Evolutionary conservation across 2,113 vertebrate species (phyloP).

Genomic region (Pseudopodoces humilis): DNA sequence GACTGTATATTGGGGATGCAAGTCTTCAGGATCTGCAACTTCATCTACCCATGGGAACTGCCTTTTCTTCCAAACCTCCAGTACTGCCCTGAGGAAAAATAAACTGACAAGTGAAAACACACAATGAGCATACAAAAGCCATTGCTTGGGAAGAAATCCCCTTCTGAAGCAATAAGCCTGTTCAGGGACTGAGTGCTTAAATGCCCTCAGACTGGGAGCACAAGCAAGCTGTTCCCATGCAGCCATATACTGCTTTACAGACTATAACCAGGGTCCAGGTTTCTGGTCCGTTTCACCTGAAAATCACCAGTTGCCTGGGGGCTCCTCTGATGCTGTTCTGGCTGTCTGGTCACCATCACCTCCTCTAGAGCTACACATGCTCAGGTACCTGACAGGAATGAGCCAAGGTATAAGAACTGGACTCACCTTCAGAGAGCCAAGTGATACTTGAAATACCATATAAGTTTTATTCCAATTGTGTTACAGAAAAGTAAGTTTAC

Average conservation of each 20-base stretch:
- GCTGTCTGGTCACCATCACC: background rate
- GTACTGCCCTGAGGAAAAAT: slow-evolving; percentile 36
- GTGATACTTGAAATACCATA: background rate
- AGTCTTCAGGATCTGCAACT: background rate
- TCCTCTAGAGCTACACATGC: background rate
- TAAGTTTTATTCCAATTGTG: slow-evolving; percentile 12
- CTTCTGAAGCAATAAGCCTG: background rate
- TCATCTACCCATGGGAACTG: background rate
- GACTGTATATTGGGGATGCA: background rate
- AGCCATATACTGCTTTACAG: rapidly evolving
- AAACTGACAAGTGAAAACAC: background rate
- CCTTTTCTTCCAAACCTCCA: background rate
- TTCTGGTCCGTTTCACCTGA: background rate
- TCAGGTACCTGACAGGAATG: background rate
- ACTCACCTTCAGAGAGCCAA: background rate
- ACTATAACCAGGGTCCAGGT: background rate
- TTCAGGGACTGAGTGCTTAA: background rate
- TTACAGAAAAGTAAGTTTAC: slow-evolving; percentile 10
- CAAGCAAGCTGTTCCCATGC: background rate
- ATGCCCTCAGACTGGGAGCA: background rate
- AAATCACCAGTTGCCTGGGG: background rate
- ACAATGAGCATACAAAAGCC: background rate
- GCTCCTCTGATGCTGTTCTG: background rate
- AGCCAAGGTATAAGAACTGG: background rate
- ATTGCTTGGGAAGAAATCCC: background rate